phyloP scores from a whole-genome alignment of 1,140 invertebrate species.

The Brachionus asplanchnoidis region DNA sequence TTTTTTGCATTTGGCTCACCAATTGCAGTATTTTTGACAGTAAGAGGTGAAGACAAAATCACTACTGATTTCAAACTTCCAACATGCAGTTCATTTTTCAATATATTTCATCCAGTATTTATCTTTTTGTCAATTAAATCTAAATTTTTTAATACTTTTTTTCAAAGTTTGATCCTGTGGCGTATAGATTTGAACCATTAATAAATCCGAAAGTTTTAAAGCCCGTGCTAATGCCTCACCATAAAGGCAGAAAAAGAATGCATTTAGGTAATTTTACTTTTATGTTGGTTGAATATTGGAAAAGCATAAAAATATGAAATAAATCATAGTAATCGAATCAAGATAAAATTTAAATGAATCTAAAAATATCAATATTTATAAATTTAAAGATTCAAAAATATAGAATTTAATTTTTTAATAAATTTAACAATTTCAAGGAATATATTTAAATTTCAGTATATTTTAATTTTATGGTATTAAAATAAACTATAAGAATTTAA shows the following conservation, averaged over 20 bases:
- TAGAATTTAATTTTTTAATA: too few species aligned
- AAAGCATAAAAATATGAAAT: too few species aligned
- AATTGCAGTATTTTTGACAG: conserved; percentile 87
- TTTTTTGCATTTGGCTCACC: conserved; percentile 94
- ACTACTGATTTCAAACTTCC: conserved; percentile 72
- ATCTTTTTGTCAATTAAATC: conserved; percentile 43
- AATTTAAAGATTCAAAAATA: too few species aligned
- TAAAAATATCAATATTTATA: too few species aligned
- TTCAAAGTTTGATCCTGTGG: conserved; percentile 75
- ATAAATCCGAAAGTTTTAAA: conserved; percentile 65
- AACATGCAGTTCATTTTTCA: conserved; percentile 83
- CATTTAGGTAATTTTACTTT: conserved; percentile 69
- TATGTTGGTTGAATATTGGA: too few species aligned
- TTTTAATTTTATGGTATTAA: not conserved
- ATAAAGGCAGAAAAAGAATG: conserved; percentile 91
- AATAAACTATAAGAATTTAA: not conserved
- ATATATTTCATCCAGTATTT: conserved; percentile 82
- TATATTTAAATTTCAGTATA: too few species aligned
- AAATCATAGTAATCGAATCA: too few species aligned
- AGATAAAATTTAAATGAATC: too few species aligned
- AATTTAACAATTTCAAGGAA: too few species aligned
- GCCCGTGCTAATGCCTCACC: conserved; percentile 86
- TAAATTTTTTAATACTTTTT: not conserved
- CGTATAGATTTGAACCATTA: conserved; percentile 85
- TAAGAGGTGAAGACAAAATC: conserved; percentile 78